A percentile compares a stretch with the other conserved stretches of the same genome.
phyloP scores from a whole-genome alignment of 2,113 vertebrate species.

The Sander lucioperca region DNA sequence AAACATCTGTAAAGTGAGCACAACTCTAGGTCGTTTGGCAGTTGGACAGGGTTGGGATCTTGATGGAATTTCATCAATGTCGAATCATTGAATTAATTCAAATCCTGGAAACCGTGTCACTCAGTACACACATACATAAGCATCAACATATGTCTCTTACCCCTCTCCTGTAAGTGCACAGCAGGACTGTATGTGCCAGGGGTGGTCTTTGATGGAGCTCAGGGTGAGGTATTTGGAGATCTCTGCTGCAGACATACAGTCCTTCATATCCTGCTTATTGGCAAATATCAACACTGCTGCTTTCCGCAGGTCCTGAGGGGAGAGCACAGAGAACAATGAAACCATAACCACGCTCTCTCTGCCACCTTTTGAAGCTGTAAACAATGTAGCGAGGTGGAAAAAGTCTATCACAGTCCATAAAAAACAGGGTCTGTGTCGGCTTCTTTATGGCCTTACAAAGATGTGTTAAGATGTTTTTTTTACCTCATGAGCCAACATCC shows the following conservation, averaged over 20 bases:
- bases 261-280: slow-evolving; percentile 99
- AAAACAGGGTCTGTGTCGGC: slow-evolving; percentile 2
- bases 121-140: too few relatives aligned
- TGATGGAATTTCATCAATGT: not conserved
- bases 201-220: slow-evolving; percentile 98
- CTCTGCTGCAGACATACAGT: slow-evolving; percentile 97
- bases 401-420: not conserved
- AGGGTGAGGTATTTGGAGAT: slow-evolving; percentile 98
- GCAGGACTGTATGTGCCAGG: slow-evolving; percentile 99
- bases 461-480: slow-evolving; percentile 34
- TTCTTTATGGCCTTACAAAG: not conserved
- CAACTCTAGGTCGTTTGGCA: not conserved
- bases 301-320: slow-evolving; percentile 92
- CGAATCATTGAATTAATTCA: slow-evolving; percentile 2
- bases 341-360: not conserved
- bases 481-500: slow-evolving; percentile 99
- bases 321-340: slow-evolving; percentile 49
- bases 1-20: slow-evolving; percentile 8
- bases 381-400: slow-evolving; percentile 23
- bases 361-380: slow-evolving; percentile 12
- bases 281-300: slow-evolving; percentile 98
- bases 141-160: slow-evolving; percentile 79
- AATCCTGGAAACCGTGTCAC: not conserved
- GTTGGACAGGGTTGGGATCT: not conserved
- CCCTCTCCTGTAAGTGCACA: slow-evolving; percentile 97